Percentiles rank a stretch among this genome's conserved stretches.
Evolutionary conservation across 1,140 invertebrate species (phyloP).

Genomic region (Myzus persicae): DNA sequence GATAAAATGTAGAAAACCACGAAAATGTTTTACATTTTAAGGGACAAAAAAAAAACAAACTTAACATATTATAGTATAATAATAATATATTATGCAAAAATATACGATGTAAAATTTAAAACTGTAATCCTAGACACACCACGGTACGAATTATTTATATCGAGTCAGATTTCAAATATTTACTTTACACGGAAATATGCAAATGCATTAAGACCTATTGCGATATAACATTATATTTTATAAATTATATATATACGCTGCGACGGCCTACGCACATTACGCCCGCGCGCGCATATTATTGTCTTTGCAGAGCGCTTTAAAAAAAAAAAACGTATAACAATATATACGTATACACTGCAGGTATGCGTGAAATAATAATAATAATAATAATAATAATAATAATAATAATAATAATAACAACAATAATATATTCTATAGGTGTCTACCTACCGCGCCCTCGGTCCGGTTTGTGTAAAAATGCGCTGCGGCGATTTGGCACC

Average conservation of each 20-base stretch:
- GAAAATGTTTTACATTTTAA: not conserved
- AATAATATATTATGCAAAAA: not conserved
- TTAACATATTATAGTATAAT: not conserved
- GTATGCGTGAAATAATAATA: not conserved
- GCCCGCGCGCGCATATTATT: not conserved
- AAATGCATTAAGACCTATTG: not conserved
- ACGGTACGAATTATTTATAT: not conserved
- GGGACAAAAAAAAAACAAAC: not conserved
- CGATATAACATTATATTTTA: not conserved
- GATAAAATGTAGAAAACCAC: not conserved
- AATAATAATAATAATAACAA: too few species aligned
- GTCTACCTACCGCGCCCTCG: not conserved
- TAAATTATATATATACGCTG: not conserved
- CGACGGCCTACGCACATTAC: not conserved
- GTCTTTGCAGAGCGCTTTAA: not conserved
- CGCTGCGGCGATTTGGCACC: not conserved
- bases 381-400: not conserved
- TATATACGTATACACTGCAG: not conserved
- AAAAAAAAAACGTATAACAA: not conserved
- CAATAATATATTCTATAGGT: not conserved
- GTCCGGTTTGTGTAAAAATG: conserved; percentile 1
- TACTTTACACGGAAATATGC: not conserved
- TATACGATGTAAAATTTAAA: not conserved
- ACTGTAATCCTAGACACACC: not conserved
- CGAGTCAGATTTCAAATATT: not conserved